Evolutionary conservation across 2,888 invertebrate species (phyloP).

Genomic region (Dasysyrphus albostriatus): DNA sequence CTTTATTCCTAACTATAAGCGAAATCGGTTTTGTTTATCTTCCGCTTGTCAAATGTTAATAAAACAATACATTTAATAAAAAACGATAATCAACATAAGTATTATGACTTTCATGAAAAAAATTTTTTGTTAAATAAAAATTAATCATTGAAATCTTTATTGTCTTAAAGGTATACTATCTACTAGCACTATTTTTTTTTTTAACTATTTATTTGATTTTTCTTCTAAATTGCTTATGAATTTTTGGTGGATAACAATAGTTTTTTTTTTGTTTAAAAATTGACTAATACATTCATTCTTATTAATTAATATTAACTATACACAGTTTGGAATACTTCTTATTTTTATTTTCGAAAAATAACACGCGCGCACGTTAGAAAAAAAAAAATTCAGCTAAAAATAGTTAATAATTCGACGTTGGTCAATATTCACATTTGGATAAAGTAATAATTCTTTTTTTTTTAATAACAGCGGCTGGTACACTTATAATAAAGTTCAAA

Average conservation of each 20-base stretch:
- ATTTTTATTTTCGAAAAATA: conserved; percentile 5
- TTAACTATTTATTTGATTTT: conserved; percentile 17
- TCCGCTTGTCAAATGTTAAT: too few species aligned
- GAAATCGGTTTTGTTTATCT: too few species aligned
- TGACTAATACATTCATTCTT: conserved; percentile 54
- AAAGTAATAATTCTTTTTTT: conserved; percentile 28
- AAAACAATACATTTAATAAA: too few species aligned
- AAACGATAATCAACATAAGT: too few species aligned
- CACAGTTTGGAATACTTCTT: conserved; percentile 44
- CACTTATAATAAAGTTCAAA: conserved; percentile 5
- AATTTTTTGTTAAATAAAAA: neutral
- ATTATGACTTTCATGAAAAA: neutral
- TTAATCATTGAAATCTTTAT: conserved; percentile 48
- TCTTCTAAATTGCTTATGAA: conserved; percentile 46
- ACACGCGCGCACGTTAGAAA: conserved; percentile 55
- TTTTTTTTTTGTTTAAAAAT: conserved; percentile 53
- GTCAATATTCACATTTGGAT: conserved; percentile 57
- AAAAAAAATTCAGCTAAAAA: conserved; percentile 36
- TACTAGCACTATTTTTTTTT: conserved; percentile 33
- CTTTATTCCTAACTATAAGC: too few species aligned
- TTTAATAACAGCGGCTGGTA: conserved; percentile 39
- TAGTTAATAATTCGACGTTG: conserved; percentile 44
- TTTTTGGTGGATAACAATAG: conserved; percentile 44
- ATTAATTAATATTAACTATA: conserved; percentile 53
- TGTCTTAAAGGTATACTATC: conserved; percentile 74